Evolutionary conservation across 1,140 invertebrate species (phyloP), one percentile per base, ranked within the genome.

Genomic region (Acromyrmex heyeri): DNA sequence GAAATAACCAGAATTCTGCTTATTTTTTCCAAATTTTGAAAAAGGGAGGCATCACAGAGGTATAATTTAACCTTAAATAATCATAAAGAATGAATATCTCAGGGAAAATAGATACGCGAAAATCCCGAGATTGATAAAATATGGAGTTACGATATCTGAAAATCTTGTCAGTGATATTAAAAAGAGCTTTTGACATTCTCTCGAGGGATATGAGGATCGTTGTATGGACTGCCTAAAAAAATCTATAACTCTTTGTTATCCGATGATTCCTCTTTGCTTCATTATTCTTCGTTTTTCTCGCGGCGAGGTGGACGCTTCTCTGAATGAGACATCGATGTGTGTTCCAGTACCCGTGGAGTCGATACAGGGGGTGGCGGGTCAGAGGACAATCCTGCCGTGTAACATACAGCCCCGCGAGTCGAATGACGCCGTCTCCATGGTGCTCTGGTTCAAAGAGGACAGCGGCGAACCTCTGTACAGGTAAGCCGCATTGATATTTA

Each of bases 391-490:
- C 85, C 95, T 98, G 65, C 98, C 98, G 7, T 98, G 98, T 95
- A 97, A 98, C 94, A 98, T 98, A 87, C 96, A 97, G 88, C 97
- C 97, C 2, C 96, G 96, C 86, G 97, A 97, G 85, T 95, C 96
- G 59, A 97, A 97, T 92, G 98, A 98, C 95, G 96, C 96, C 4
- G 97, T 98, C 62, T 97, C 97, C 75, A 98, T 98, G 97, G 98
- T 98, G 70, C 96, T 98, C 7, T 98, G 98, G 97, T 98, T 98
- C 94, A 98, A 98, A 93, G 97, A 98, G 93, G 96, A 97, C 59
- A 97, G 97, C 91, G 97, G 97, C 73, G 98, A 98, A 90, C 97
- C 98, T 14, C 95, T 98, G 81, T 98, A 98, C 96, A 98, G 97
- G 98, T 98, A 95, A 96, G 94, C 93, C 62, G 91, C 82, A 85